phyloP scores from a whole-genome alignment of 2,888 invertebrate species.

The Leptura quadrifasciata region DNA sequence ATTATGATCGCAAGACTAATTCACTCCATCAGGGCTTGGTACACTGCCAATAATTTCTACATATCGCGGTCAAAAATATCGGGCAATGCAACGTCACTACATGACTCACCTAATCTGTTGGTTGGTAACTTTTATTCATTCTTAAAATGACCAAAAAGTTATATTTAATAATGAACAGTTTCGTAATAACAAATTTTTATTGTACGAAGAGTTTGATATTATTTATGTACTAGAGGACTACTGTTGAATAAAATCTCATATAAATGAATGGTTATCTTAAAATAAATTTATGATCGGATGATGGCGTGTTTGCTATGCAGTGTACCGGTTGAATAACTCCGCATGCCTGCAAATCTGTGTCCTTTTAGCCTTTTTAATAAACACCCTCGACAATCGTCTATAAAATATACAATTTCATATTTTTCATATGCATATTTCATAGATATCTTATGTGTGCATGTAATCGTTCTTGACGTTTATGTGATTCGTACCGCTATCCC shows the following conservation, averaged over 20 bases:
- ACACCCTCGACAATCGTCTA: slow-evolving; percentile 72
- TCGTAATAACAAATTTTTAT: too few relatives aligned
- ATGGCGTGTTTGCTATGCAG: slow-evolving; percentile 42
- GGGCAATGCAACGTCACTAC: too few relatives aligned
- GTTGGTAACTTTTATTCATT: too few relatives aligned
- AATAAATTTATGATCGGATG: slow-evolving; percentile 44
- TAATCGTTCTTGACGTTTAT: slow-evolving; percentile 55
- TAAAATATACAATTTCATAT: slow-evolving; percentile 68
- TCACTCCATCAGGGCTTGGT: too few relatives aligned
- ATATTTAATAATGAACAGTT: too few relatives aligned
- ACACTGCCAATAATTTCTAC: too few relatives aligned
- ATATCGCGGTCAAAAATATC: too few relatives aligned
- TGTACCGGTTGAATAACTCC: slow-evolving; percentile 53
- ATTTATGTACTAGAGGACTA: slow-evolving; percentile 11
- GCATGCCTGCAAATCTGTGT: slow-evolving; percentile 65
- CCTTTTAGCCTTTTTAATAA: slow-evolving; percentile 70
- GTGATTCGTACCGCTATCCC: slow-evolving; percentile 44
- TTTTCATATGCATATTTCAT: slow-evolving; percentile 69
- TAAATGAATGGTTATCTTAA: slow-evolving; percentile 5
- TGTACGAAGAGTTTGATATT: too few relatives aligned
- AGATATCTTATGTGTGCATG: slow-evolving; percentile 61
- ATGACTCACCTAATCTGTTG: too few relatives aligned
- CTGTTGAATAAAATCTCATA: slow-evolving; percentile 24
- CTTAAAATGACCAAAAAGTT: too few relatives aligned
- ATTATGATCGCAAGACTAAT: too few relatives aligned